Conservation (phyloP, 2,113 vertebrate genomes). For the Thermophis baileyi region DNA sequence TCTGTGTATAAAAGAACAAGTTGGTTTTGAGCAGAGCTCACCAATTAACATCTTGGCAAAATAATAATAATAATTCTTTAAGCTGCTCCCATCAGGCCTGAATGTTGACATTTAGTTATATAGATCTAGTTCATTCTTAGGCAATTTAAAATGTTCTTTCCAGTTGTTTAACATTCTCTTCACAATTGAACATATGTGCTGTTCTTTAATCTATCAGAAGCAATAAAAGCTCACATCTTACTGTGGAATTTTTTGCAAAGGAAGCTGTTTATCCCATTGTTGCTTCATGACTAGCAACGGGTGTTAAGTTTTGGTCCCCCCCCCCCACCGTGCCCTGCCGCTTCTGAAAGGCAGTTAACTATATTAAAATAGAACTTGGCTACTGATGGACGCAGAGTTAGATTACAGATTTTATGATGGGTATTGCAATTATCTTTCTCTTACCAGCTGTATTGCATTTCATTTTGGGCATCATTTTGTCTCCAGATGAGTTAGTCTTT, state of each 20-base stretch:
- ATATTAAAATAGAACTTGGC: not conserved
- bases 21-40: not conserved
- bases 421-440: not conserved
- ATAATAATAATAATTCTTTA: too few relatives aligned
- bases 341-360: not conserved
- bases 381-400: not conserved
- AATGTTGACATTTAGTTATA: not conserved
- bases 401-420: not conserved
- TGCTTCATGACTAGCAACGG: not conserved
- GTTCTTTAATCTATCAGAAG: not conserved
- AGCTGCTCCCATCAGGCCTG: not conserved
- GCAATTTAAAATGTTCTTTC: not conserved
- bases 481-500: not conserved
- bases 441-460: not conserved
- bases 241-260: not conserved
- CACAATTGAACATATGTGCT: not conserved
- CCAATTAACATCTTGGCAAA: not conserved
- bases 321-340: not conserved
- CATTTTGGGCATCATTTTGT: not conserved
- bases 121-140: not conserved
- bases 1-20: not conserved
- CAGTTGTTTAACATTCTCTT: conserved; percentile 4
- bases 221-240: not conserved
- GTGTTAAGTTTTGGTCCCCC: not conserved
- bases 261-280: fast-evolving